Base-by-base conservation (phyloP, 1,140 invertebrate species). In the Chironomus tepperi region DNA sequence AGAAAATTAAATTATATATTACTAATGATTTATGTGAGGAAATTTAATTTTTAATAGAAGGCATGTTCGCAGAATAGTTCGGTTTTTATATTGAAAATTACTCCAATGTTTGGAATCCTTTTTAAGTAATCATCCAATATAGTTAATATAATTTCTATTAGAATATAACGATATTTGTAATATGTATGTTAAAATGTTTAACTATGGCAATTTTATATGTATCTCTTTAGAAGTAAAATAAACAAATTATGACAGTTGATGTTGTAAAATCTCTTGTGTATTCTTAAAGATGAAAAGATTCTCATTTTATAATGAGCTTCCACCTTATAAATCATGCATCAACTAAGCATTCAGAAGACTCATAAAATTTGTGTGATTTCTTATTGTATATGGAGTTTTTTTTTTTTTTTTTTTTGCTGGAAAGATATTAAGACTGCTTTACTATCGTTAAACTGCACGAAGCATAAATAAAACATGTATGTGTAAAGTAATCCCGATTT, bases 31-130 rank as follows among this genome's bases (percentile, higher is more conserved):
- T 70, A 70, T 70, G 16, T n/a, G 65, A 70, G 19, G 16, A 70
- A 19, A 70, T 19, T 18, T 16, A 70, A 70, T 70, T 70, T 67
- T 70, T 70, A 70, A 70, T 70, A 16, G 65, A 57, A 70, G 65
- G 18, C 19, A 70, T 18, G 65, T 21, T 70, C 12, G 47, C 7
- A 34, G 47, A 57, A 47, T 3, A 15, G 10, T 57, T 12, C 10
- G 2, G 24, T 34, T 34, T 34, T 34, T 34, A 34, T 34, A 5
- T 34, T 34, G 24, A 34, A 34, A 34, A 5, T 34, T 2, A 34
- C 1, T 34, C 5, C 5, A 34, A 2, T 2, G 24, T 34, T 34
- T 34, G 24, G 1, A 34, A 2, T 34, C n/a, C n/a, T 34, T 34
- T 5, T 34, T 34, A 34, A 34, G 5, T 34, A 34, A 34, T 34